A percentile compares a stretch with the other conserved stretches of the same genome.
Evolutionary conservation across 2,888 invertebrate genomes (phyloP).

Genomic region (Craniophora ligustri): DNA sequence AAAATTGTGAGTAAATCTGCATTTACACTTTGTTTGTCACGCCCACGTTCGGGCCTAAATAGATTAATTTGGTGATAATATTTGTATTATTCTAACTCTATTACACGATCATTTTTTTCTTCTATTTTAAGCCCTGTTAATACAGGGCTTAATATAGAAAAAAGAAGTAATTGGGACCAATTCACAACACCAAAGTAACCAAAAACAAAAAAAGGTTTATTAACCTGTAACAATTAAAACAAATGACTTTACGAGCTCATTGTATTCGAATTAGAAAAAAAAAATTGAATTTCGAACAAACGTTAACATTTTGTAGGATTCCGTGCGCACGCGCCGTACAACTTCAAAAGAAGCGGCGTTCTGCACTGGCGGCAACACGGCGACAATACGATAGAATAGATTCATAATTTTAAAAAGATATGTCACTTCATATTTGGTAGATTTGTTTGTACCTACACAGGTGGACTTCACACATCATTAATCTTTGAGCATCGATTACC

Average conservation of each 20-base stretch:
- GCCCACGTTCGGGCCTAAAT: too few species aligned
- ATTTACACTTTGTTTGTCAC: too few species aligned
- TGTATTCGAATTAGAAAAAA: conserved; percentile 67
- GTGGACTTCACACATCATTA: too few species aligned
- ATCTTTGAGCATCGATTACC: too few species aligned
- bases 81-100: too few species aligned
- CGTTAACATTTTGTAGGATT: conserved; percentile 65
- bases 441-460: too few species aligned
- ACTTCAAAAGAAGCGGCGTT: conserved; percentile 70
- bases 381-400: conserved; percentile 61
- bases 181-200: not conserved
- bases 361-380: conserved; percentile 64
- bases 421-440: not conserved
- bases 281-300: conserved; percentile 70
- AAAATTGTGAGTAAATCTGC: too few species aligned
- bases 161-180: too few species aligned
- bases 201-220: conserved; percentile 11
- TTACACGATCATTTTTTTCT: too few species aligned
- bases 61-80: too few species aligned
- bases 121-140: too few species aligned
- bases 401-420: conserved; percentile 36
- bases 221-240: conserved; percentile 45
- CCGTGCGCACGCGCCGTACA: conserved; percentile 78
- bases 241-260: conserved; percentile 63
- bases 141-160: too few species aligned